Evolutionary conservation across 2,888 invertebrate species (phyloP), one percentile per base, ranked within the genome.

Genomic region (Busseola fusca): DNA sequence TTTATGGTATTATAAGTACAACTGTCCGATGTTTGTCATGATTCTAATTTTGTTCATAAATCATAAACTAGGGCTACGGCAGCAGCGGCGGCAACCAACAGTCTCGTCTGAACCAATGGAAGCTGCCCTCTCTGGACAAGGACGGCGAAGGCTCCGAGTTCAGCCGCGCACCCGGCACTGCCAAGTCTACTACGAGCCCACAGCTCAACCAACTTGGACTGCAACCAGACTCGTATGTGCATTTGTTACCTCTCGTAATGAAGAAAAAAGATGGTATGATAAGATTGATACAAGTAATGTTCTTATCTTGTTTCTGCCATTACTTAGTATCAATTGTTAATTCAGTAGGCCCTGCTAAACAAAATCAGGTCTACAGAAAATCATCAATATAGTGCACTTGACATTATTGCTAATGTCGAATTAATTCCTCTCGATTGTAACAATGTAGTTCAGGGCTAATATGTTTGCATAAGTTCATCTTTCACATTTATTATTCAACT

Each of bases 81-180:
- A 91, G 90, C 70, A 95, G 96, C 89, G 96, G 96, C 88, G 96
- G 94, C 64, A 97, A 97, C 89, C 98, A 97, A 90, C 98, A 98
- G 92, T 98, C 98, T 64, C 97, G 98, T 85, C 96, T 98, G 89
- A 98, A 97, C 92, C 98, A 99, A 93, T 99, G 98, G 99, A 98
- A 98, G 95, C 96, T 98, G 91, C 98, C 98, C 78, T 97, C 98
- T 73, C 95, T 98, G 89, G 98, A 98, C 92, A 98, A 98, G 92
- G 97, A 97, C 82, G 96, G 96, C 66, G 97, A 97, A 74, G 97
- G 96, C 60, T 97, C 97, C 62, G 98, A 98, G 92, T 98, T 98
- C 93, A 98, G 98, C 89, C 97, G 98, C 82, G 98, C 98, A 71
- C 98, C 98, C 18, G 98, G 98, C 86, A 97, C 98, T 72, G 97